A percentile compares a stretch with the other conserved stretches of the same genome.
Conservation (phyloP, 2,888 invertebrate species). For the Athrips mouffetella region DNA sequence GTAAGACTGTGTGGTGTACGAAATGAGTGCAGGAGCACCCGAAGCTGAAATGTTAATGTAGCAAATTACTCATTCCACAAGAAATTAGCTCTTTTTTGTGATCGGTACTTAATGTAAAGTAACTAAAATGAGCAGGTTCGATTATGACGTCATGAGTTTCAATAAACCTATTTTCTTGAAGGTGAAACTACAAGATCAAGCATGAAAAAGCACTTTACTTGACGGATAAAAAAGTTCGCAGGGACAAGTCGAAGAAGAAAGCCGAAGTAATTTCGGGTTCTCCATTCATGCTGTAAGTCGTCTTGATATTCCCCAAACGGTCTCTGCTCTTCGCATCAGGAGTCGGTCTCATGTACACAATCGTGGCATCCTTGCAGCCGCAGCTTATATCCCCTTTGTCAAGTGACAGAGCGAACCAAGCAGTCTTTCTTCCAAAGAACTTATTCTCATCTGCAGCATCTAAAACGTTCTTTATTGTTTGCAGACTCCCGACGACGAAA, state of each 20-base stretch:
- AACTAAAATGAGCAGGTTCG: no score
- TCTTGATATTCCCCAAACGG: conserved; percentile 82
- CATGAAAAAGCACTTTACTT: conserved; percentile 70
- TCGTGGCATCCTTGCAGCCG: conserved; percentile 85
- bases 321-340: conserved; percentile 83
- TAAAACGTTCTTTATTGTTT: conserved; percentile 83
- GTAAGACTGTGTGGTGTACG: conserved; percentile 49
- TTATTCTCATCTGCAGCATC: conserved; percentile 84
- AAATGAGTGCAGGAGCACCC: conserved; percentile 44
- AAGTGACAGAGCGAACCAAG: conserved; percentile 91
- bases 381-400: conserved; percentile 86
- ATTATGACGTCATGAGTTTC: no score
- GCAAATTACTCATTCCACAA: no score
- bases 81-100: no score
- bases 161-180: no score
- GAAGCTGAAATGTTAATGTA: no score
- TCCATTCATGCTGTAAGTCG: conserved; percentile 83
- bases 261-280: conserved; percentile 88
- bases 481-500: conserved; percentile 87
- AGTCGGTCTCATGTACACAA: conserved; percentile 86
- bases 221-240: conserved; percentile 84
- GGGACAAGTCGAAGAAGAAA: conserved; percentile 92
- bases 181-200: not conserved
- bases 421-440: conserved; percentile 90
- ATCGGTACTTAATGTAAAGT: no score